These are phyloP conservation scores for Melanotus villosus DNA, from an alignment of 2,888 invertebrate species.

Conservation along the genomic window DNA sequence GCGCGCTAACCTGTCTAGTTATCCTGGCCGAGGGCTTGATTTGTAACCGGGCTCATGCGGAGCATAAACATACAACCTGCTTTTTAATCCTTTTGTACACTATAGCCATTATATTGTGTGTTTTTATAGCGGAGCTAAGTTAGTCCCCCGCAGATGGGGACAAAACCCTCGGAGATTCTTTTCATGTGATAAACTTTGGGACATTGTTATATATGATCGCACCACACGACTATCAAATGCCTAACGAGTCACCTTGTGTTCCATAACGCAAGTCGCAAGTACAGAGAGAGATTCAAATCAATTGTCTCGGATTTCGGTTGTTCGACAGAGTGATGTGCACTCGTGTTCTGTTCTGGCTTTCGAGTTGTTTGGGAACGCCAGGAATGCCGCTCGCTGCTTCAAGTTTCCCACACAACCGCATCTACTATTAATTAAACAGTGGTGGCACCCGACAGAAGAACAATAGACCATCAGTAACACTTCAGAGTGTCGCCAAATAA, in stretches of 20 bases:
- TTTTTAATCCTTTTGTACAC: constrained; percentile 53
- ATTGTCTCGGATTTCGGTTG: constrained; percentile 38
- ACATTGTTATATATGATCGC: constrained; percentile 25
- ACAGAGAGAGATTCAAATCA: constrained; percentile 34
- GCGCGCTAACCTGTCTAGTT: constrained; percentile 55
- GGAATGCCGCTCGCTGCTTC: constrained; percentile 46
- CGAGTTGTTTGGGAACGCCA: constrained; percentile 44
- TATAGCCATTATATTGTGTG: constrained; percentile 31
- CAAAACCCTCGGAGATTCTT: constrained; percentile 24
- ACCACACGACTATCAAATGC: constrained; percentile 28
- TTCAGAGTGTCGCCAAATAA: constrained; percentile 38
- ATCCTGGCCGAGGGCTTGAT: constrained; percentile 55
- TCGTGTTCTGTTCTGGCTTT: constrained; percentile 21
- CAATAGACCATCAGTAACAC: constrained; percentile 47
- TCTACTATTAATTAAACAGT: constrained; percentile 52
- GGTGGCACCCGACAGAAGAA: constrained; percentile 47
- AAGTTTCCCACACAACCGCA: constrained; percentile 50
- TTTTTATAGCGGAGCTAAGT: constrained; percentile 33
- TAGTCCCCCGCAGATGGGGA: constrained; percentile 29
- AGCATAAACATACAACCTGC: constrained; percentile 46
- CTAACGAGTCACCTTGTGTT: constrained; percentile 31
- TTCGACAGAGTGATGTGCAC: constrained; percentile 33
- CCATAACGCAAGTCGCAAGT: constrained; percentile 24
- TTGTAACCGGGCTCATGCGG: constrained; percentile 55
- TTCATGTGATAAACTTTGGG: constrained; percentile 20